These are phyloP conservation scores for Podilymbus podiceps DNA, from an alignment of 2,113 vertebrate genomes.

Conservation along the genomic window DNA sequence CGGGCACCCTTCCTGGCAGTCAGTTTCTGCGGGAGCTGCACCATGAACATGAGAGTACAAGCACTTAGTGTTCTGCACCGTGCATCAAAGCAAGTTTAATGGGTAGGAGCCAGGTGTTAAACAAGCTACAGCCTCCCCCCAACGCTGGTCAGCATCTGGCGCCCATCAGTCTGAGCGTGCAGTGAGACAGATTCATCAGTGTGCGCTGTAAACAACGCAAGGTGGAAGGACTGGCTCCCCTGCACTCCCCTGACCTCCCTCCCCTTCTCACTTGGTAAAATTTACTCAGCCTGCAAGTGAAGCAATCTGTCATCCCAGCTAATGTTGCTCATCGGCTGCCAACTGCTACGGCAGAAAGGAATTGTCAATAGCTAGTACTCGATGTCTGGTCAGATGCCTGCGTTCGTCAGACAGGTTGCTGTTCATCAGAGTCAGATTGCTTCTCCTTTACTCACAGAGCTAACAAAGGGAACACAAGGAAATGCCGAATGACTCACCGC, in stretches of 20 bases:
- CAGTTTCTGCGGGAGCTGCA: neutral
- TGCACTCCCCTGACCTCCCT: neutral
- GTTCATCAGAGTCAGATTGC: neutral
- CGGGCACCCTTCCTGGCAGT: rapidly evolving
- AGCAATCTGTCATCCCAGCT: neutral
- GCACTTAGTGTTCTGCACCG: neutral
- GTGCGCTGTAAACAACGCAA: neutral
- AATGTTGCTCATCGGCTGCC: neutral
- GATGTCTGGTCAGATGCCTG: neutral
- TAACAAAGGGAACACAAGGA: neutral
- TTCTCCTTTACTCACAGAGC: neutral
- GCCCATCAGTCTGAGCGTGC: neutral
- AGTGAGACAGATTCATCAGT: neutral
- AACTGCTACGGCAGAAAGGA: neutral
- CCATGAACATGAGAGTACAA: neutral
- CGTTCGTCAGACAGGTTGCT: neutral
- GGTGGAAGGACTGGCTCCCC: neutral
- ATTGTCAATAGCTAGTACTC: neutral
- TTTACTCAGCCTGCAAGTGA: neutral
- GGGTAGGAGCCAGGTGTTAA: neutral
- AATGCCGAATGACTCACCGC: neutral
- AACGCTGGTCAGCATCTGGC: neutral
- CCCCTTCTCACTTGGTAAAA: neutral
- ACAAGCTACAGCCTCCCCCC: neutral
- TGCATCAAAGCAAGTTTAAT: neutral